Conservation (phyloP, 2,888 invertebrate species). For the Augochlorella aurata region DNA sequence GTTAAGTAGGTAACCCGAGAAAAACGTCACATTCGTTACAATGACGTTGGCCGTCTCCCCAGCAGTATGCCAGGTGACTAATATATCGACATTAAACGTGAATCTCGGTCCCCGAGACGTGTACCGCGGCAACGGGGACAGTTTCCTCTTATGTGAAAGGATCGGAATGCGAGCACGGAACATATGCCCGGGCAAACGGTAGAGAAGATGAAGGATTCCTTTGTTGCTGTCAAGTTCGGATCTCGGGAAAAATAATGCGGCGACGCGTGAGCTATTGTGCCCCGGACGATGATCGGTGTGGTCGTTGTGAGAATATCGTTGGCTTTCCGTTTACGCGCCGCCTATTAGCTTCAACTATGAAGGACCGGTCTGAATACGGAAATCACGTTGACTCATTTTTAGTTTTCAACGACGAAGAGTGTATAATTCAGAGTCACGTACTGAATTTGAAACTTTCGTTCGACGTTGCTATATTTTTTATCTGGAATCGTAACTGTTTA, state of each 20-base stretch:
- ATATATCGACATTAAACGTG: slow-evolving; percentile 53
- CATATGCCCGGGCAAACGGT: slow-evolving; percentile 30
- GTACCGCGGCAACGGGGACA: slow-evolving; percentile 40
- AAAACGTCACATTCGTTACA: slow-evolving; percentile 36
- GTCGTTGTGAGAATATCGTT: slow-evolving; percentile 51
- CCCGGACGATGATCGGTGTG: slow-evolving; percentile 58
- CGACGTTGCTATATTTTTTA: neutral
- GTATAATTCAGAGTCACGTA: neutral
- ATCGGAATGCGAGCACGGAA: slow-evolving; percentile 67
- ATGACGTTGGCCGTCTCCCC: slow-evolving; percentile 55
- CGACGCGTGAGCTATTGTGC: slow-evolving; percentile 43
- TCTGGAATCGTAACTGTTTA: no score
- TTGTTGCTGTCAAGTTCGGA: slow-evolving; percentile 58
- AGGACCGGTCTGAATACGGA: slow-evolving; percentile 44
- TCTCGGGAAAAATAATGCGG: slow-evolving; percentile 67
- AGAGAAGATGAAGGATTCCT: slow-evolving; percentile 48
- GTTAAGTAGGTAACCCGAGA: neutral
- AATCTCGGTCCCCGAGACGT: slow-evolving; percentile 42
- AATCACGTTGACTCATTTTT: slow-evolving; percentile 23
- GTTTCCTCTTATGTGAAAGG: slow-evolving; percentile 57
- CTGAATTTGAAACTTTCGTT: neutral
- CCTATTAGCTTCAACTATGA: slow-evolving; percentile 53
- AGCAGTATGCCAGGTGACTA: slow-evolving; percentile 48
- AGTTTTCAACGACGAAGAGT: neutral
- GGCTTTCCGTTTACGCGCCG: slow-evolving; percentile 46